Percentiles rank a stretch among this genome's conserved stretches.
phyloP scores from a whole-genome alignment of 1,140 invertebrate species.

The Rhopalosiphum maidis region DNA sequence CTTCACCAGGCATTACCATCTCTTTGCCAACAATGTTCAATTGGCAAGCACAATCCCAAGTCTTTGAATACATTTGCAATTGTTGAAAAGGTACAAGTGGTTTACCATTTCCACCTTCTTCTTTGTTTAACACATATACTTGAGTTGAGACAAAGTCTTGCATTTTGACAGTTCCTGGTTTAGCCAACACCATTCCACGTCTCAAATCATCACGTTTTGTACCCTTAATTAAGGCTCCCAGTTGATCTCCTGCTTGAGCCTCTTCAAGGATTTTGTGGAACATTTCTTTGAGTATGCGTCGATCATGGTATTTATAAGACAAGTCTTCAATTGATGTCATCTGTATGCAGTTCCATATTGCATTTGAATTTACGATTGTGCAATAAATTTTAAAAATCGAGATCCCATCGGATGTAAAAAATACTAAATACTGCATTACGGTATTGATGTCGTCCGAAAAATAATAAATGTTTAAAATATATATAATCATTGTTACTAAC shows the following conservation, averaged over 20 bases:
- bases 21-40: conserved; percentile 69
- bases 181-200: conserved; percentile 91
- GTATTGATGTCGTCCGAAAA: neutral
- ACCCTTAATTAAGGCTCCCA: conserved; percentile 89
- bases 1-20: conserved; percentile 96
- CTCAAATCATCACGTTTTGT: conserved; percentile 91
- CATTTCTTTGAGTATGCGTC: conserved; percentile 84
- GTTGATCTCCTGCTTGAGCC: conserved; percentile 94
- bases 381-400: neutral
- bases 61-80: conserved; percentile 87
- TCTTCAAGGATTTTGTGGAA: conserved; percentile 96
- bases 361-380: neutral
- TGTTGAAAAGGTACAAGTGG: conserved; percentile 81
- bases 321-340: neutral
- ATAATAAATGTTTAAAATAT: neutral
- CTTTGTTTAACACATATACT: conserved; percentile 82
- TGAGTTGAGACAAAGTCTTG: conserved; percentile 68
- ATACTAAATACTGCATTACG: neutral
- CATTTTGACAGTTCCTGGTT: conserved; percentile 70
- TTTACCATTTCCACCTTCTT: conserved; percentile 83
- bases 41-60: conserved; percentile 86
- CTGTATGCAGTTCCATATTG: neutral
- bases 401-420: neutral
- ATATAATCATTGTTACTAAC: fast-evolving
- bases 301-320: neutral